These are phyloP conservation scores for Lineus longissimus DNA, from an alignment of 1,140 invertebrate genomes.

Conservation along the genomic window DNA sequence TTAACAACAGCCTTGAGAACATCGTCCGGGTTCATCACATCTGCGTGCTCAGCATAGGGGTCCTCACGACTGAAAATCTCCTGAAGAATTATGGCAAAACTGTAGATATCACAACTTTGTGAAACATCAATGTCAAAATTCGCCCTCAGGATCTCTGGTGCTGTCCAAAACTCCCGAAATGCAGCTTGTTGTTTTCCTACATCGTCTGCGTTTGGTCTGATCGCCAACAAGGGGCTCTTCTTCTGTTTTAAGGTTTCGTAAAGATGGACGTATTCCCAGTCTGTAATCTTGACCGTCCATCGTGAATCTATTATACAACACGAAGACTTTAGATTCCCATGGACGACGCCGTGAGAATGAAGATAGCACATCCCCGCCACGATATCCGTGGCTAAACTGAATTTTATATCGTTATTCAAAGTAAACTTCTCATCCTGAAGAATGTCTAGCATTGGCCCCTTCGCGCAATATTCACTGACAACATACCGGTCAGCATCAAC, in stretches of 20 bases:
- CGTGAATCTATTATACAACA: constrained; percentile 35
- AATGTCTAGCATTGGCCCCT: constrained; percentile 31
- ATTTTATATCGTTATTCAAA: constrained; percentile 29
- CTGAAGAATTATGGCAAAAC: constrained; percentile 25
- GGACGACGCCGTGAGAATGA: constrained; percentile 29
- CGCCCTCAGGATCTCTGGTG: constrained; percentile 31
- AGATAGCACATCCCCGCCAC: constrained; percentile 33
- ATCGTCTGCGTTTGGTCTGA: constrained; percentile 2
- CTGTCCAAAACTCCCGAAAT: constrained; percentile 28
- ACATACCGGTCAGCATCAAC: constrained; percentile 21
- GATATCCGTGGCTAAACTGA: constrained; percentile 31
- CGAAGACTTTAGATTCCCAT: constrained; percentile 31
- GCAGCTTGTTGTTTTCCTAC: constrained; percentile 10
- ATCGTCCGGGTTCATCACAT: constrained; percentile 19
- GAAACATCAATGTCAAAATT: constrained; percentile 14
- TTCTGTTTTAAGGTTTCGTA: constrained; percentile 6
- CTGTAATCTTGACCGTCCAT: constrained; percentile 37
- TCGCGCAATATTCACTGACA: constrained; percentile 27
- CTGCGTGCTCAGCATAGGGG: constrained; percentile 28
- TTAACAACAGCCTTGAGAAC: constrained; percentile 23
- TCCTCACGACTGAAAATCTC: constrained; percentile 33
- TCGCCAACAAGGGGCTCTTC: constrained; percentile 1
- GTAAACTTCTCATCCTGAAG: constrained; percentile 31
- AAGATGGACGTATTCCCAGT: constrained; percentile 31
- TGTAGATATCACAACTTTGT: constrained; percentile 26